phyloP scores from a whole-genome alignment of 2,888 invertebrate genomes.

The Netelia virgata region DNA sequence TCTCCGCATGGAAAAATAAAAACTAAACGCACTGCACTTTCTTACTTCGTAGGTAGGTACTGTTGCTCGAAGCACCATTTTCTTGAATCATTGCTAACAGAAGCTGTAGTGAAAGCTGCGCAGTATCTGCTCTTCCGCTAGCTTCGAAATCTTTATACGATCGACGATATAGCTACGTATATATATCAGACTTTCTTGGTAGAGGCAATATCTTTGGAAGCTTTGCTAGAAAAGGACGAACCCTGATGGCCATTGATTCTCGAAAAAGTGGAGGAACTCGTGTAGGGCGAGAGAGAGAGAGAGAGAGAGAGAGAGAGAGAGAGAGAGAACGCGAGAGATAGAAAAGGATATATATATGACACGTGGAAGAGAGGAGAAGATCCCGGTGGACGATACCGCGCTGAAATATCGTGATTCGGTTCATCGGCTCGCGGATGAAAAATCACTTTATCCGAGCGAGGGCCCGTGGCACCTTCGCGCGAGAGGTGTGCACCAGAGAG shows the following conservation, averaged over 20 bases:
- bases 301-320: constrained; percentile 12
- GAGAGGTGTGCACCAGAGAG: constrained; percentile 29
- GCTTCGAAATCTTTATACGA: constrained; percentile 44
- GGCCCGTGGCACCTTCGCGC: constrained; percentile 35
- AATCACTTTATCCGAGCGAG: constrained; percentile 72
- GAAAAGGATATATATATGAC: constrained; percentile 10
- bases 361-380: constrained; percentile 27
- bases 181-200: neutral
- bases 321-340: neutral
- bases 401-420: constrained; percentile 73
- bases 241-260: constrained; percentile 42
- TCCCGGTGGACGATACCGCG: constrained; percentile 67
- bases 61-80: constrained; percentile 29
- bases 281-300: neutral
- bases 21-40: neutral
- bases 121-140: constrained; percentile 57
- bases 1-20: neutral
- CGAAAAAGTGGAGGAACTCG: constrained; percentile 33
- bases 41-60: neutral
- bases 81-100: constrained; percentile 26
- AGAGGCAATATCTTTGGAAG: constrained; percentile 48
- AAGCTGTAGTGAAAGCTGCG: constrained; percentile 7
- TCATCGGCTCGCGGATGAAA: constrained; percentile 74
- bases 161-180: constrained; percentile 23
- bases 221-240: constrained; percentile 40